Percentiles rank a stretch among this genome's conserved stretches.
phyloP scores from a whole-genome alignment of 1,140 invertebrate genomes.

The Penaeus vannamei region DNA sequence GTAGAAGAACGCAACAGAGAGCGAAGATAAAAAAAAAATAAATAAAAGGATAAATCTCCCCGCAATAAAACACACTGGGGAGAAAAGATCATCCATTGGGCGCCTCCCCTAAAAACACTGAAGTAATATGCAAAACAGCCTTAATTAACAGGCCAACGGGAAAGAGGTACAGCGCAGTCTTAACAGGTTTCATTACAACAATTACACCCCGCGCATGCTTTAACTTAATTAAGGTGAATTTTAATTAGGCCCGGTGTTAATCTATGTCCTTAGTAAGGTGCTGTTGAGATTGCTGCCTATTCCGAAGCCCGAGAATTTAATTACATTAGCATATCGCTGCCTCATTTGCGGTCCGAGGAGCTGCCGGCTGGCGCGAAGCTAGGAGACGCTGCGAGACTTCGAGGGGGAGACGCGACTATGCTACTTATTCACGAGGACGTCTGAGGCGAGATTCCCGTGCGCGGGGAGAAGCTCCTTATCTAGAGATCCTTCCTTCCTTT shows the following conservation, averaged over 20 bases:
- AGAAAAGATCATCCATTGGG: constrained; percentile 5
- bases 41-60: too few relatives aligned
- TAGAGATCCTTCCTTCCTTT: too few relatives aligned
- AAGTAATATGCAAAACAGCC: constrained; percentile 54
- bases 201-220: constrained; percentile 53
- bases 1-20: too few relatives aligned
- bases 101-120: background rate
- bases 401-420: too few relatives aligned
- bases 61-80: too few relatives aligned
- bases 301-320: constrained; percentile 46
- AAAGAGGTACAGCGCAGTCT: background rate
- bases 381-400: too few relatives aligned
- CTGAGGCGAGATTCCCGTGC: too few relatives aligned
- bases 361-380: background rate
- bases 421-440: too few relatives aligned
- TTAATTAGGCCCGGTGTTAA: constrained; percentile 58
- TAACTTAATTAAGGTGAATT: constrained; percentile 60
- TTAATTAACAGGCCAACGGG: constrained; percentile 45
- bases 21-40: too few relatives aligned
- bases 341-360: constrained; percentile 42
- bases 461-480: too few relatives aligned
- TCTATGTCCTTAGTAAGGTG: constrained; percentile 52
- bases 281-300: constrained; percentile 58
- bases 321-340: constrained; percentile 52
- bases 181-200: constrained; percentile 56